Conservation (phyloP, 2,113 vertebrate genomes). For the Petromus typicus region DNA sequence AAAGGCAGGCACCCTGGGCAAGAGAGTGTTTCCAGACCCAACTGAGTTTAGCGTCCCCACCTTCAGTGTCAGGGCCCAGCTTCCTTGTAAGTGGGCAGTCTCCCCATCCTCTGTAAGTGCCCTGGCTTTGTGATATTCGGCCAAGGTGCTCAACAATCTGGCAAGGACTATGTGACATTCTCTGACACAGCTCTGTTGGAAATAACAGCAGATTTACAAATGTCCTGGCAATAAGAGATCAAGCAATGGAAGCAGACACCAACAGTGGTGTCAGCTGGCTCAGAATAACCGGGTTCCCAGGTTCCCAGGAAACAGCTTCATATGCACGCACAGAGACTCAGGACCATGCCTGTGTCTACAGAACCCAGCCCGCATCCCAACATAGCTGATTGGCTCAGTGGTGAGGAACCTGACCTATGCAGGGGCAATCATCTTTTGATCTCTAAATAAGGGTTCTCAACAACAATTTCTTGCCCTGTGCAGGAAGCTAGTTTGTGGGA, state of each 20-base stretch:
- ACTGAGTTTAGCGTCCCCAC: background rate
- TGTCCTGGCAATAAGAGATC: slow-evolving; percentile 57
- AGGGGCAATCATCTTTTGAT: background rate
- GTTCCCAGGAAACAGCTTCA: background rate
- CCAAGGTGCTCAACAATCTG: slow-evolving; percentile 78
- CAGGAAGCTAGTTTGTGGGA: background rate
- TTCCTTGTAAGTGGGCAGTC: slow-evolving; percentile 74
- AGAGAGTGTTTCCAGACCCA: slow-evolving; percentile 23
- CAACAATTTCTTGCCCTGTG: fast-evolving
- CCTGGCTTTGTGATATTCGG: slow-evolving; percentile 71
- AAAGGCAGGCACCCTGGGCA: slow-evolving; percentile 23
- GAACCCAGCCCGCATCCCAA: background rate
- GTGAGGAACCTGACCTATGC: background rate
- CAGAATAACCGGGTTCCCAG: background rate
- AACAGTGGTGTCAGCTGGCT: background rate
- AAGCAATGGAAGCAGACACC: background rate
- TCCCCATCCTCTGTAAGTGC: slow-evolving; percentile 75
- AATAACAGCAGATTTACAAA: slow-evolving; percentile 63
- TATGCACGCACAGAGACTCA: background rate
- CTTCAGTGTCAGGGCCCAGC: slow-evolving; percentile 49
- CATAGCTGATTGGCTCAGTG: background rate
- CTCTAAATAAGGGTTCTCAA: background rate
- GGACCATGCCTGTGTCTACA: background rate
- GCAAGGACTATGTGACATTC: slow-evolving; percentile 81
- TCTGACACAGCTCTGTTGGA: slow-evolving; percentile 68